phyloP scores from a whole-genome alignment of 2,113 vertebrate genomes.

The Cygnus buccinator region DNA sequence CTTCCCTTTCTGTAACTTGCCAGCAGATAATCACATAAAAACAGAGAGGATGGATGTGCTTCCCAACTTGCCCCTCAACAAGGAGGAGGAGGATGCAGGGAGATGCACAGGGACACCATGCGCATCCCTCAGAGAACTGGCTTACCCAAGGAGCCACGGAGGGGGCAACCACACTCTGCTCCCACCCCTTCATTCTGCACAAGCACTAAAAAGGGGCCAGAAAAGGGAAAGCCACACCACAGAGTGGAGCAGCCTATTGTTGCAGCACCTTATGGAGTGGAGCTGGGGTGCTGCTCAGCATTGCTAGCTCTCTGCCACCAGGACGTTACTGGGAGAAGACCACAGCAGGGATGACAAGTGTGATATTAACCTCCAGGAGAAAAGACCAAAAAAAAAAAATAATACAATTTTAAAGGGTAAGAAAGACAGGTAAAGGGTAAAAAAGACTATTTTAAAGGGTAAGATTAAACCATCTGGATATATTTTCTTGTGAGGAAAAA shows the following conservation, averaged over 20 bases:
- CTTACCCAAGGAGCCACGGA: not conserved
- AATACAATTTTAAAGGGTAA: not conserved
- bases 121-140: not conserved
- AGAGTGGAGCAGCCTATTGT: not conserved
- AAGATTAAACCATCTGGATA: not conserved
- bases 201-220: not conserved
- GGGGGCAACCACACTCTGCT: not conserved
- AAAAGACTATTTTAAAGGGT: not conserved
- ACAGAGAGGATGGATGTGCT: not conserved
- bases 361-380: not conserved
- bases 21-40: not conserved
- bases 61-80: not conserved
- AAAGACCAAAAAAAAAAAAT: not conserved
- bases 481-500: not conserved
- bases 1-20: not conserved
- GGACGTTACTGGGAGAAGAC: not conserved
- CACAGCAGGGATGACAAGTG: not conserved
- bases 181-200: fast-evolving
- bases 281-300: not conserved
- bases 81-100: not conserved
- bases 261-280: not conserved
- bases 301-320: not conserved
- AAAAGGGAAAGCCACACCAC: fast-evolving
- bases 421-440: not conserved
- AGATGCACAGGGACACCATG: not conserved